Percentiles rank a stretch among this genome's conserved stretches.
These are phyloP conservation scores for Agonopterix subpropinquella DNA, from an alignment of 2,888 invertebrate genomes.

Conservation along the genomic window DNA sequence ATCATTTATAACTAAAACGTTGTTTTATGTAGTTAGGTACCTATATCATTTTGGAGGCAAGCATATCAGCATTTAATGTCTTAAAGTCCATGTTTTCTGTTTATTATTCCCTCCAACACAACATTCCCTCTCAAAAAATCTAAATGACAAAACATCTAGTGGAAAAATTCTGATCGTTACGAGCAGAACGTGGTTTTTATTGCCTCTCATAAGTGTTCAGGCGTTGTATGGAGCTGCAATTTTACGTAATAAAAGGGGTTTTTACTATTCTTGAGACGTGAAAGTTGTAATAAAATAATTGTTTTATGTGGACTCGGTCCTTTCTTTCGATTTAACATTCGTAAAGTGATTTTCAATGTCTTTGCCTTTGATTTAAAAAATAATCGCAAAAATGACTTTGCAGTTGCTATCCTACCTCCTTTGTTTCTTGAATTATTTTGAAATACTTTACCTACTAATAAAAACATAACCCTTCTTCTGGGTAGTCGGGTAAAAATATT, in stretches of 20 bases:
- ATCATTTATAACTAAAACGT: not conserved
- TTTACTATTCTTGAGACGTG: conserved; percentile 7
- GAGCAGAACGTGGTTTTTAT: conserved; percentile 21
- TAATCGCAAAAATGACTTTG: no score
- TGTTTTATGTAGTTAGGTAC: not conserved
- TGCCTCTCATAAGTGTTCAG: conserved; percentile 26
- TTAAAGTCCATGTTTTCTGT: not conserved
- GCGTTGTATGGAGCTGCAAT: conserved; percentile 21
- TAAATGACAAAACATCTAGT: conserved; percentile 30
- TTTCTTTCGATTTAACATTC: no score
- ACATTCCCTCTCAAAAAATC: conserved; percentile 16
- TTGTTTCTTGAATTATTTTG: no score
- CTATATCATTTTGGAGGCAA: not conserved
- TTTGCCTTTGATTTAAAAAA: no score
- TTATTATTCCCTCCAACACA: conserved; percentile 14
- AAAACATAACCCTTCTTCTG: no score
- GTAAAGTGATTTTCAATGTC: no score
- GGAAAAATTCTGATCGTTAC: conserved; percentile 23
- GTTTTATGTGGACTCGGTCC: not conserved
- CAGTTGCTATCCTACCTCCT: no score
- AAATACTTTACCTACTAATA: no score
- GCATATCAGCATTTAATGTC: not conserved
- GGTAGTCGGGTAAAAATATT: no score
- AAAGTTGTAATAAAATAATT: conserved; percentile 6
- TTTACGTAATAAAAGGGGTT: conserved; percentile 11